Conservation (phyloP, 2,888 invertebrate genomes). For the Frankliniella fusca region DNA sequence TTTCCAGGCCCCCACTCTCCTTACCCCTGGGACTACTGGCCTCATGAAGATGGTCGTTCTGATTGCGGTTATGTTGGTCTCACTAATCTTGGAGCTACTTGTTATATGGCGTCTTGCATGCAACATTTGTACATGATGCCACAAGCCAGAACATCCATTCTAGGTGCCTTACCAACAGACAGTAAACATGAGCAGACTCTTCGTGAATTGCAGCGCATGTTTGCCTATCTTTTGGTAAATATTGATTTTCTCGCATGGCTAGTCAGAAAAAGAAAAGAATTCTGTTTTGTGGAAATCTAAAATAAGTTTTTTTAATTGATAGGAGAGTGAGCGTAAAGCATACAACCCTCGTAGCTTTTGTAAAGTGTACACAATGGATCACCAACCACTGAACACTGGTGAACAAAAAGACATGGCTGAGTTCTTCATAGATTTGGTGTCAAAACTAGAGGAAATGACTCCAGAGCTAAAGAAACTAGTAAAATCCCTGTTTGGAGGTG, state of each 20-base stretch:
- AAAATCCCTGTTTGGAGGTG: constrained; percentile 88
- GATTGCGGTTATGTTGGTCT: constrained; percentile 93
- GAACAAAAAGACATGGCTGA: constrained; percentile 99
- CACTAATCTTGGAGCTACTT: constrained; percentile 92
- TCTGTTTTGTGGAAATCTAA: no score
- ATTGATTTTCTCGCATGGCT: background rate
- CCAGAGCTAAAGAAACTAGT: constrained; percentile 82
- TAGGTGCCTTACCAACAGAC: constrained; percentile 62
- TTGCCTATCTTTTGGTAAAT: constrained; percentile 77
- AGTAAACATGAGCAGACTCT: constrained; percentile 79
- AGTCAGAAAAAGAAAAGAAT: no score
- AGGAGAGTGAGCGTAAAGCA: constrained; percentile 91
- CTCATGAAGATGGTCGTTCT: constrained; percentile 88
- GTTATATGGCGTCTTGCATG: constrained; percentile 97
- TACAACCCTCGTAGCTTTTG: constrained; percentile 94
- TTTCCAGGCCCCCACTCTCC: constrained; percentile 66
- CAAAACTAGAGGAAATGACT: constrained; percentile 94
- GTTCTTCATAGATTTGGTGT: constrained; percentile 93
- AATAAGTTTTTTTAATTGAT: constrained; percentile 28
- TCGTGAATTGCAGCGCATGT: constrained; percentile 88
- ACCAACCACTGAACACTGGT: constrained; percentile 90
- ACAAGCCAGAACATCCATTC: constrained; percentile 77
- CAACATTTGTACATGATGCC: constrained; percentile 98
- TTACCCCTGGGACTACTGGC: constrained; percentile 98
- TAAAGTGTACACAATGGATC: constrained; percentile 93